Evolutionary conservation across 2,113 vertebrate species (phyloP).

Genomic region (Arizona elegans): DNA sequence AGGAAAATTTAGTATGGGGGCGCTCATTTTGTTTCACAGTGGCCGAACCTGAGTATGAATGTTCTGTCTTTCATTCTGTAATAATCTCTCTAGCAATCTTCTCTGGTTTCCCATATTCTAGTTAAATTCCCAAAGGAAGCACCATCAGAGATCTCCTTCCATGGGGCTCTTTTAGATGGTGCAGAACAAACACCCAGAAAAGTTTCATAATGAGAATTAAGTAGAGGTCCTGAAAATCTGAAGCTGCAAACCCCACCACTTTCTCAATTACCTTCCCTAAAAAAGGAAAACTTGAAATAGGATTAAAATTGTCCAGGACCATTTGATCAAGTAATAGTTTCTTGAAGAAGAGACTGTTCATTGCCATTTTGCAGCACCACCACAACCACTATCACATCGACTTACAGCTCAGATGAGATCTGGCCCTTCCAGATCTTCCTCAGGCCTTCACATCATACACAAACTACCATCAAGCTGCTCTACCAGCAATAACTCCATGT

Average conservation of each 20-base stretch:
- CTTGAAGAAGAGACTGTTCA: not conserved
- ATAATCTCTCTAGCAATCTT: not conserved
- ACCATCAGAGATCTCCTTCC: not conserved
- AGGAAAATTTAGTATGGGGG: not conserved
- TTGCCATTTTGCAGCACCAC: not conserved
- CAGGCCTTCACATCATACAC: not conserved
- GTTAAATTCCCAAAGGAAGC: not conserved
- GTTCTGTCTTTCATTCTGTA: not conserved
- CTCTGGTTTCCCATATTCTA: not conserved
- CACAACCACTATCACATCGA: not conserved
- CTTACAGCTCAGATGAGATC: not conserved
- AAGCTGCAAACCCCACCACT: not conserved
- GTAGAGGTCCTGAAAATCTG: not conserved
- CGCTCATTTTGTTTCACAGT: not conserved
- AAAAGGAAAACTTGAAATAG: not conserved
- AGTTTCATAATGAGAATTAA: not conserved
- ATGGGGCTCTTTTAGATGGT: not conserved
- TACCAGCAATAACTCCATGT: not conserved
- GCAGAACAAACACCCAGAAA: not conserved
- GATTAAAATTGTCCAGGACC: not conserved
- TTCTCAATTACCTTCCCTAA: not conserved
- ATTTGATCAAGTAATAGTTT: not conserved
- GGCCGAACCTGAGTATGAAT: not conserved
- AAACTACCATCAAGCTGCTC: not conserved
- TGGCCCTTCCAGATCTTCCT: not conserved